Percentiles rank a stretch among this genome's conserved stretches.
Conservation (phyloP, 2,113 vertebrate species). For the Cyprinodon brontotheroides region DNA sequence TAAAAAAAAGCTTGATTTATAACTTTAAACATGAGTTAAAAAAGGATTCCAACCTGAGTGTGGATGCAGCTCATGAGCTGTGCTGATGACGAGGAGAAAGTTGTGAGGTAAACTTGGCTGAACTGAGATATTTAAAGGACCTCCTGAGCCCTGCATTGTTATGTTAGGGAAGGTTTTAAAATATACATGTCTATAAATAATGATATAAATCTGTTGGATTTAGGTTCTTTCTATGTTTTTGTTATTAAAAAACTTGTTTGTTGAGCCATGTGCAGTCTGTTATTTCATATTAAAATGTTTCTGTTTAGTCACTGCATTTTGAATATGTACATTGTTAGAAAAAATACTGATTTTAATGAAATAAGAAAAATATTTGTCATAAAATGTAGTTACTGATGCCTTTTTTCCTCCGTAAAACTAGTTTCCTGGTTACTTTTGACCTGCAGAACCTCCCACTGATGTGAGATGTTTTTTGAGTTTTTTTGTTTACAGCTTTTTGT, state of each 20-base stretch:
- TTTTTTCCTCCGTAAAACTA: constrained; percentile 33
- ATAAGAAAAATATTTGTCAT: constrained; percentile 2
- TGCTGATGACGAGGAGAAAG: constrained; percentile 19
- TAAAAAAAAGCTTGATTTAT: not conserved
- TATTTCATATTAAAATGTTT: constrained; percentile 4
- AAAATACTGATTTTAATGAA: not conserved
- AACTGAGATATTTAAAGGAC: constrained; percentile 15
- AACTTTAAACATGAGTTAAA: not conserved
- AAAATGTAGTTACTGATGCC: constrained; percentile 4
- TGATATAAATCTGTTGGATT: constrained; percentile 8
- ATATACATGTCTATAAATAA: not conserved
- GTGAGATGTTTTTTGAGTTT: constrained; percentile 54
- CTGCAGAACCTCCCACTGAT: constrained; percentile 46
- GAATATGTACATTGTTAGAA: not conserved
- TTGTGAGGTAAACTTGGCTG: constrained; percentile 17
- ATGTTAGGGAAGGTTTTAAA: not conserved
- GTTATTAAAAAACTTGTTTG: not conserved
- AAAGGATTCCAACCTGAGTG: not conserved
- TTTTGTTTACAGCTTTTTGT: constrained; percentile 56
- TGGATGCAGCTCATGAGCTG: constrained; percentile 14
- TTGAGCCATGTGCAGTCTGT: constrained; percentile 1
- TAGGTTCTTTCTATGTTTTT: constrained; percentile 15
- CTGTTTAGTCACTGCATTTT: constrained; percentile 1
- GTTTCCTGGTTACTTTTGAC: constrained; percentile 31
- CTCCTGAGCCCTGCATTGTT: constrained; percentile 37